Evolutionary conservation across 2,113 vertebrate genomes (phyloP), one percentile per base, ranked within the genome.

Genomic region (Prietella phreatophila): DNA sequence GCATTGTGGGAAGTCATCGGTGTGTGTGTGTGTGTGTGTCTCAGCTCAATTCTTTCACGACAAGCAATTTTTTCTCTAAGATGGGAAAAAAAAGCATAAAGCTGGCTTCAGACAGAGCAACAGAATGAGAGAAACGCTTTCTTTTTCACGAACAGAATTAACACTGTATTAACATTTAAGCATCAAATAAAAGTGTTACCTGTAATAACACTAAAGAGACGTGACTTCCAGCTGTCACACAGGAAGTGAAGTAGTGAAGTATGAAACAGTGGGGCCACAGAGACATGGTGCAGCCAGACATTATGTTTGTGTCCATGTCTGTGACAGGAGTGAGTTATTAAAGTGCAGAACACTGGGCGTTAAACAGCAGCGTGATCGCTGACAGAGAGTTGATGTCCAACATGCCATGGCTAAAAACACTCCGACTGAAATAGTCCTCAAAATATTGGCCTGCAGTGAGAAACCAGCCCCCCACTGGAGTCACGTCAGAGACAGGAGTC

Each of bases 381-480:
- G 61, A 76, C 33, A 61, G 78, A 63, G 73, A 67, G 5, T 53
- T 75, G 55, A 19, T 85, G 33, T 39, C 69, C 47, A 39, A 73
- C 83, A 58, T 55, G 5, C 1, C 17, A 9, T 30, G 5, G n/a
- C 50, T 56, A 56, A 71, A 85, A 69, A 55, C 42, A 84, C 50
- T 8, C 13, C 7, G 56, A 82, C 86, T 85, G 83, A 87, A 89
- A 89, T 87, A 89, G 85, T 22, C 71, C 75, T 85, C 82, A 81
- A 73, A 87, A 85, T 80, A 60, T 73, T n/a, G 5, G 82, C 63
- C 65, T 63, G 69, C 36, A 71, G 82, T 5, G 22, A 22, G 61
- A 75, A 83, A 69, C 56, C 63, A 30, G 47, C 67, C 84, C 19
- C 56, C 56, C 22, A 5, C 33, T 7, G 20, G 19, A 60, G 19